phyloP scores from a whole-genome alignment of 2,113 vertebrate genomes.

The Chloebia gouldiae region DNA sequence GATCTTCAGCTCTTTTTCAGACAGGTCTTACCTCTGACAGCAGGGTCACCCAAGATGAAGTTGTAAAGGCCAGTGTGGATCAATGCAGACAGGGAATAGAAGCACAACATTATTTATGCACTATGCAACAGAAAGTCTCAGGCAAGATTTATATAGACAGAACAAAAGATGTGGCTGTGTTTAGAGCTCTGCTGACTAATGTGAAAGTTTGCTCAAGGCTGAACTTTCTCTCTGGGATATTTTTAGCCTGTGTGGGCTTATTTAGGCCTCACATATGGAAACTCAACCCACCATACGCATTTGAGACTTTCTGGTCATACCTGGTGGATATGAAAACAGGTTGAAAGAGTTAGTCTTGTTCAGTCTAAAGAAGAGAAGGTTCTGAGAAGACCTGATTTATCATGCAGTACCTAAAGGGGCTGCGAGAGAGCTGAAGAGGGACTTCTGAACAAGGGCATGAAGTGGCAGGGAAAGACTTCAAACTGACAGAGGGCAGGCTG shows the following conservation, averaged over 20 bases:
- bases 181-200: neutral
- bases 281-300: neutral
- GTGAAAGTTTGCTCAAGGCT: neutral
- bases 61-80: slow-evolving; percentile 18
- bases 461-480: neutral
- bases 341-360: neutral
- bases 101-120: neutral
- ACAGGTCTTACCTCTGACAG: neutral
- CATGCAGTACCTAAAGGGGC: neutral
- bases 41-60: neutral
- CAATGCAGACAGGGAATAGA: neutral
- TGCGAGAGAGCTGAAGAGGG: neutral
- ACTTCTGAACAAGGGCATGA: neutral
- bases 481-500: neutral
- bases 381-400: neutral
- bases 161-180: neutral
- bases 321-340: neutral
- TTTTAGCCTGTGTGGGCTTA: neutral
- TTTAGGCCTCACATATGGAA: neutral
- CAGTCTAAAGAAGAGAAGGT: neutral
- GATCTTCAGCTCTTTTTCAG: neutral
- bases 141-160: neutral
- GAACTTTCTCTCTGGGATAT: neutral
- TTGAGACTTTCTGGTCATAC: neutral
- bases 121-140: neutral